Evolutionary conservation across 2,797 vertebrate genomes (phyloP), one percentile per base, ranked within the genome.

Genomic region (Pristis pectinata): DNA sequence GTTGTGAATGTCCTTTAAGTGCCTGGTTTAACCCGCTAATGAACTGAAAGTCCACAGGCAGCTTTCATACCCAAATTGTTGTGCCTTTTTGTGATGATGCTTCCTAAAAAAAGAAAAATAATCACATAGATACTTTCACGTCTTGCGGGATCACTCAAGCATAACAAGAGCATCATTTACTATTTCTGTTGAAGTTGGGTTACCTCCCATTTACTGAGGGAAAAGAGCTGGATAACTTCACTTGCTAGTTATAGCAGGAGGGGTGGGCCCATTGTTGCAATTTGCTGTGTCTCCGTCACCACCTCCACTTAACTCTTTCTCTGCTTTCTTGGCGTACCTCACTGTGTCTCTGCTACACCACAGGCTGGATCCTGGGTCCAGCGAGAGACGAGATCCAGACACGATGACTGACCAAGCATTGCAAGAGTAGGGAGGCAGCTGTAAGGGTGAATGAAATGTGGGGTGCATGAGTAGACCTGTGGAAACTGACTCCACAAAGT

Each of bases 31-130:
- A 61, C 44, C 49, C 10, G 11, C 85, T 30, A 85, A 53, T 85
- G 82, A 85, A 53, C 82, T 10, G 82, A 85, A 85, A 85, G 82
- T 85, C 85, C 85, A 37, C 34, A 4, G 34, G 24, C 64, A 17
- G 70, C 67, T 59, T 37, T 97, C 96, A 98, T 56, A 98, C 97
- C 98, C 98, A 98, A 85, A 98, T 97, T 11, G 96, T 98, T 3
- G 96, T 96, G 94, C 96, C 97, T 96, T 96, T 97, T 95, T 98
- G 97, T 94, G 96, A 95, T 95, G 96, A 96, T 64, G 97, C 97
- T 95, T 98, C 98, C 98, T 98, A 94, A 34, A 22, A 95, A 94
- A 94, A 1, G 96, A 24, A 95, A 94, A 61, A 95, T 61, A 61
- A 64, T 64, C 85, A 89, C 34, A 61, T 8, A 19, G 49, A 89